phyloP scores from a whole-genome alignment of 2,113 vertebrate species.

The Cettia cetti region DNA sequence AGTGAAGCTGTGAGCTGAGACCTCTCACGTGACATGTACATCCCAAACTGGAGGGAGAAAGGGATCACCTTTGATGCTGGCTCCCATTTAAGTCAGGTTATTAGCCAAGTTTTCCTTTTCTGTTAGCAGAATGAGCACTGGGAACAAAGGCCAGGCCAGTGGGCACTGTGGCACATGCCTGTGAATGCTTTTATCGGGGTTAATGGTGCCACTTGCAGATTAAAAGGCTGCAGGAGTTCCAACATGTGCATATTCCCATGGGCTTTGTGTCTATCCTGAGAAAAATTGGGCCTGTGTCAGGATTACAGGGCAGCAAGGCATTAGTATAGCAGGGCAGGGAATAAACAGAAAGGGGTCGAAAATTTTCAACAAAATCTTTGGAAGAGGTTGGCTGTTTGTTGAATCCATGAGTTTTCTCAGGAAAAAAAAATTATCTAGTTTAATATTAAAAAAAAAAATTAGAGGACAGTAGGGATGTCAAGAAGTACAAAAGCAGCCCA shows the following conservation, averaged over 20 bases:
- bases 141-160: neutral
- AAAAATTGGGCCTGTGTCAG: neutral
- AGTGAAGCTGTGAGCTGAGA: neutral
- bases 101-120: neutral
- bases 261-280: neutral
- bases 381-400: neutral
- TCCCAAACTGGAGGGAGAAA: neutral
- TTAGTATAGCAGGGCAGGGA: neutral
- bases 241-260: neutral
- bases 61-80: neutral
- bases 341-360: neutral
- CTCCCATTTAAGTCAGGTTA: neutral
- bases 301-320: neutral
- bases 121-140: neutral
- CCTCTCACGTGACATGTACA: accelerated
- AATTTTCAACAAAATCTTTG: neutral
- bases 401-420: neutral
- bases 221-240: neutral
- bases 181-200: neutral
- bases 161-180: neutral
- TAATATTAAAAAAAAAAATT: neutral
- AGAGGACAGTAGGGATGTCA: neutral
- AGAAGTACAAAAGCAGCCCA: neutral
- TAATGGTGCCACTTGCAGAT: neutral
- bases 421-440: neutral